Percentiles rank a stretch among this genome's conserved stretches.
Conservation (phyloP, 2,888 invertebrate species). For the Ochropacha duplaris region DNA sequence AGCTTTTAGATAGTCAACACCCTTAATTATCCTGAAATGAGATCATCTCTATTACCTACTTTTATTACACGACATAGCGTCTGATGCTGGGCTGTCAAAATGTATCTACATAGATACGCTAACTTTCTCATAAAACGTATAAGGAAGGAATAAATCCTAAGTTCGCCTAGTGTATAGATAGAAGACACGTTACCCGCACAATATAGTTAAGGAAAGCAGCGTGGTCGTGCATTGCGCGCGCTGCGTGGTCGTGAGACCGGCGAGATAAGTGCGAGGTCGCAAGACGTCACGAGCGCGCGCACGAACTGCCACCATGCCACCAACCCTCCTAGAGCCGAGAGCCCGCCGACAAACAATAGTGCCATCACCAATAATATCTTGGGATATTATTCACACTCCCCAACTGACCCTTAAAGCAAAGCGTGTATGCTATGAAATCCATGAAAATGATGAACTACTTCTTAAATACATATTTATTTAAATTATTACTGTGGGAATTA, state of each 20-base stretch:
- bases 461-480: no score
- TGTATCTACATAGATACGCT: not conserved
- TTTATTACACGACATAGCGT: no score
- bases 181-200: constrained; percentile 32
- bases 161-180: constrained; percentile 21
- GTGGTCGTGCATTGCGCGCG: constrained; percentile 62
- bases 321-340: constrained; percentile 17
- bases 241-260: constrained; percentile 77
- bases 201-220: constrained; percentile 58
- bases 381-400: no score
- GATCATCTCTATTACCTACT: no score
- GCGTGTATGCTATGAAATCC: no score
- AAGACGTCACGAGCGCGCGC: constrained; percentile 59
- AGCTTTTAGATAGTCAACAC: no score
- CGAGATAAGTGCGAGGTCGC: constrained; percentile 79
- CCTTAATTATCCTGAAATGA: no score
- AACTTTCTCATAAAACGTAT: not conserved
- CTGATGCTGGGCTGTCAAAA: no score
- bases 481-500: no score
- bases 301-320: constrained; percentile 43
- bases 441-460: no score
- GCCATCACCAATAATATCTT: not conserved
- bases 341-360: not conserved
- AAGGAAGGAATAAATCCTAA: constrained; percentile 2
- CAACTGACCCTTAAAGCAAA: no score